Percentiles rank a stretch among this genome's conserved stretches.
Conservation (phyloP, 2,888 invertebrate species). For the Cheilosia soror region DNA sequence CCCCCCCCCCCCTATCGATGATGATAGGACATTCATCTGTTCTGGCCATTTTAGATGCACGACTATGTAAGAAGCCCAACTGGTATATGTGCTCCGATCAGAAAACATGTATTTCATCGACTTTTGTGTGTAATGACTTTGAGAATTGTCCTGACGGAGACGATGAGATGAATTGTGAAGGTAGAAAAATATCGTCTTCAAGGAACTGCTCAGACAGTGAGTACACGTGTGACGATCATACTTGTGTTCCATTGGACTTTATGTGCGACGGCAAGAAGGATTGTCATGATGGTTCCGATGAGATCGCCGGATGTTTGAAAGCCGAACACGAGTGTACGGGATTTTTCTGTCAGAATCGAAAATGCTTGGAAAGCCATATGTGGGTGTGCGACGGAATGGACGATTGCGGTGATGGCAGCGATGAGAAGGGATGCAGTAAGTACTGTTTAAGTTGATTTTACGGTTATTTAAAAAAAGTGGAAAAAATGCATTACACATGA, state of each 20-base stretch:
- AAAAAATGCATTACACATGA: too few species aligned
- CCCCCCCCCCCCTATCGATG: background rate
- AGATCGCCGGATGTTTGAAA: slow-evolving; percentile 84
- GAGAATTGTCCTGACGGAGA: slow-evolving; percentile 88
- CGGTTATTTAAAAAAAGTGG: background rate
- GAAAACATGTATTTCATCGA: slow-evolving; percentile 88
- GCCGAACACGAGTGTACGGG: slow-evolving; percentile 85
- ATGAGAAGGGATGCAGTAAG: slow-evolving; percentile 85
- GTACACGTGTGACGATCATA: slow-evolving; percentile 81
- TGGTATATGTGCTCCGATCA: slow-evolving; percentile 82
- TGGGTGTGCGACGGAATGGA: slow-evolving; percentile 86
- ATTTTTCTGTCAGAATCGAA: slow-evolving; percentile 86
- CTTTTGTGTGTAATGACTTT: slow-evolving; percentile 90
- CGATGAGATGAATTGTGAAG: slow-evolving; percentile 85
- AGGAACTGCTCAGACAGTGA: slow-evolving; percentile 80
- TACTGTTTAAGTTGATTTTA: background rate
- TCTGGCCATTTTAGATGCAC: slow-evolving; percentile 77
- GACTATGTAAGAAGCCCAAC: slow-evolving; percentile 81
- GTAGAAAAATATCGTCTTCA: background rate
- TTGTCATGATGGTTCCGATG: slow-evolving; percentile 90
- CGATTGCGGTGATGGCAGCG: slow-evolving; percentile 86
- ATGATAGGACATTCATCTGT: slow-evolving; percentile 14
- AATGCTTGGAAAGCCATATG: slow-evolving; percentile 84
- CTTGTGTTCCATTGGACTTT: slow-evolving; percentile 88
- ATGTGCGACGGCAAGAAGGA: slow-evolving; percentile 90